These are phyloP conservation scores for Carpatolechia fugitivella DNA, from an alignment of 2,888 invertebrate species.

Conservation along the genomic window DNA sequence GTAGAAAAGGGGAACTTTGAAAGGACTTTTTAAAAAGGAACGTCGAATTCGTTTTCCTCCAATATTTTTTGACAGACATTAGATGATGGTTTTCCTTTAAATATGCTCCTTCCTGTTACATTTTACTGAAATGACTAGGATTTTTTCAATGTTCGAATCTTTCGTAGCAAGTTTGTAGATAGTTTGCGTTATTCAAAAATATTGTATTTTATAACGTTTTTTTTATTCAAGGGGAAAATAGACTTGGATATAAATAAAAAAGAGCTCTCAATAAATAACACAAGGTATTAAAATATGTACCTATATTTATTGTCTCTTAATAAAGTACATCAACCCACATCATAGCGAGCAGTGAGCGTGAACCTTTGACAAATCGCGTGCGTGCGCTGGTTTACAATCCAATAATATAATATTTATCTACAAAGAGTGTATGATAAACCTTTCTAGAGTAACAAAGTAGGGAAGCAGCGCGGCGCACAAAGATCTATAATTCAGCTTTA, in stretches of 20 bases:
- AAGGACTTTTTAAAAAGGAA: conserved; percentile 7
- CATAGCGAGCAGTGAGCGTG: not conserved
- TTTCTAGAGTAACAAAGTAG: too few species aligned
- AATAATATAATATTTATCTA: not conserved
- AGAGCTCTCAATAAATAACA: not conserved
- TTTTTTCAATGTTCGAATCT: too few species aligned
- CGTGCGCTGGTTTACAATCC: not conserved
- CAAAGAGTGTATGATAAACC: too few species aligned
- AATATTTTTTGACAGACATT: conserved; percentile 3
- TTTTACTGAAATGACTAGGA: too few species aligned
- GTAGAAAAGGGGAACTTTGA: not conserved
- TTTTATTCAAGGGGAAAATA: too few species aligned
- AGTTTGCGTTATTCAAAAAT: too few species aligned
- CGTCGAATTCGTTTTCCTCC: conserved; percentile 2
- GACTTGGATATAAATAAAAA: too few species aligned
- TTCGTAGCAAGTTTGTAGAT: too few species aligned
- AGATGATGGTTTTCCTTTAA: not conserved
- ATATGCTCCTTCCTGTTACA: not conserved
- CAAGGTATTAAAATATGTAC: too few species aligned
- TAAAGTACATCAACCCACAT: not conserved
- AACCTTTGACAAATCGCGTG: not conserved
- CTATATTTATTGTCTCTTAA: conserved; percentile 2
- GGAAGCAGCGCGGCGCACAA: too few species aligned
- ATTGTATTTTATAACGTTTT: too few species aligned
- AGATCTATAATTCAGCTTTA: too few species aligned